These are phyloP conservation scores for Rhinolophus ferrumequinum DNA, from an alignment of 2,113 vertebrate species.

Conservation along the genomic window DNA sequence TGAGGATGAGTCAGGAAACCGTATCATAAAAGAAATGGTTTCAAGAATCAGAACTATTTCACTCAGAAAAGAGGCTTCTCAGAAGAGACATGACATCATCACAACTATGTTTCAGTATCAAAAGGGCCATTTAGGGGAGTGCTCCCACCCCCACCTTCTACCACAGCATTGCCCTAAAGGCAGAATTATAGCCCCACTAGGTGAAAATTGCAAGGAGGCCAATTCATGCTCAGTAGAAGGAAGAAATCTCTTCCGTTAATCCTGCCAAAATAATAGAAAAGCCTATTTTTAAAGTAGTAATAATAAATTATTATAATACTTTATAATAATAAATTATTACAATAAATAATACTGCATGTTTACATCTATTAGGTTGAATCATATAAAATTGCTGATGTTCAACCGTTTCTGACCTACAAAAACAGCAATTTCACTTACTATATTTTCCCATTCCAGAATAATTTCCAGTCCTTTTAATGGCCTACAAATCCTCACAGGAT, in stretches of 20 bases:
- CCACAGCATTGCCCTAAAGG: not conserved
- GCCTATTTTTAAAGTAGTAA: not conserved
- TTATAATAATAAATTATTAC: no score
- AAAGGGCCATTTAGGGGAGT: not conserved
- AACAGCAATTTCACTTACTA: not conserved
- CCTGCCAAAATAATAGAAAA: not conserved
- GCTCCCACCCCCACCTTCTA: not conserved
- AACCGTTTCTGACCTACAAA: not conserved
- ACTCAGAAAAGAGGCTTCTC: not conserved
- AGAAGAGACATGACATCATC: not conserved
- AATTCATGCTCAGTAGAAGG: not conserved
- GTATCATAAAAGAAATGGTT: not conserved
- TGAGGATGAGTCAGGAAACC: not conserved
- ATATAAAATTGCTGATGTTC: not conserved
- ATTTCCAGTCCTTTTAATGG: not conserved
- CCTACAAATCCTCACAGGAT: not conserved
- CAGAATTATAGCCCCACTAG: not conserved
- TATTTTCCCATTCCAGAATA: not conserved
- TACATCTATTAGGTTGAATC: not conserved
- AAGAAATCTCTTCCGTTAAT: conserved; percentile 12
- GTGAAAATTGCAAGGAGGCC: not conserved
- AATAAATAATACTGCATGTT: not conserved
- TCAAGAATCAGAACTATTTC: not conserved
- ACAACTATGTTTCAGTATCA: not conserved
- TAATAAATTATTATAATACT: not conserved